Percentiles rank a stretch among this genome's conserved stretches.
These are phyloP conservation scores for Halictus ligatus DNA, from an alignment of 2,888 invertebrate genomes.

Conservation along the genomic window DNA sequence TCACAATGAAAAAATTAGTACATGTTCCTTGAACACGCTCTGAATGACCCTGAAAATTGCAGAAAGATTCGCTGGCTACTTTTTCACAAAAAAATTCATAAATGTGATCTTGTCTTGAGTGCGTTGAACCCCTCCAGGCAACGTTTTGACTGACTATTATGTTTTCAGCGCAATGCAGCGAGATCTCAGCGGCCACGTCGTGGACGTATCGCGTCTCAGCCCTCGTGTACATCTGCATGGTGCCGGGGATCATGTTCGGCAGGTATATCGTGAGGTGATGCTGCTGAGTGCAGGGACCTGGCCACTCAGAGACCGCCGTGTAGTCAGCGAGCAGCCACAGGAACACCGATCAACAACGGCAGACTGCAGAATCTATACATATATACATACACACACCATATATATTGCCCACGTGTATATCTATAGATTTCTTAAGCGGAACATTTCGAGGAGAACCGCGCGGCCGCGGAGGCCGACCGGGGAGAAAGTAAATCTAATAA, in stretches of 20 bases:
- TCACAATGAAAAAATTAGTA: not conserved
- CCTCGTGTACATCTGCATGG: conserved; percentile 65
- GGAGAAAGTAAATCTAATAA: conserved; percentile 65
- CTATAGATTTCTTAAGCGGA: conserved; percentile 34
- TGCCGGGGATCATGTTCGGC: conserved; percentile 70
- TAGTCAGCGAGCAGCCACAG: conserved; percentile 62
- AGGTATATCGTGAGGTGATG: conserved; percentile 81
- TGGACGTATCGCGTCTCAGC: conserved; percentile 75
- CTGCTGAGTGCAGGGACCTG: conserved; percentile 66
- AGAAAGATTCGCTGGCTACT: rapidly evolving
- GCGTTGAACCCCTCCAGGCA: not conserved
- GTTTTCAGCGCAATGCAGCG: conserved; percentile 80
- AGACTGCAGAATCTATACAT: conserved; percentile 41
- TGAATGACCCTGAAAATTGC: not conserved
- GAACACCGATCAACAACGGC: conserved; percentile 44
- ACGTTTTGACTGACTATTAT: not conserved
- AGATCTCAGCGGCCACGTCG: conserved; percentile 78
- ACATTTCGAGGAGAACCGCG: conserved; percentile 17
- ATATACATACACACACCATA: conserved; percentile 22
- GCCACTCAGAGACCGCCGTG: conserved; percentile 68
- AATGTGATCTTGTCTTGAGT: not conserved
- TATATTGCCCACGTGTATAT: conserved; percentile 40
- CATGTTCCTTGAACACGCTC: not conserved
- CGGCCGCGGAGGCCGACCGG: not conserved
- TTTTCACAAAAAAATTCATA: not conserved